Evolutionary conservation across 1,140 invertebrate species (phyloP), one percentile per base, ranked within the genome.

Genomic region (Diprion similis): DNA sequence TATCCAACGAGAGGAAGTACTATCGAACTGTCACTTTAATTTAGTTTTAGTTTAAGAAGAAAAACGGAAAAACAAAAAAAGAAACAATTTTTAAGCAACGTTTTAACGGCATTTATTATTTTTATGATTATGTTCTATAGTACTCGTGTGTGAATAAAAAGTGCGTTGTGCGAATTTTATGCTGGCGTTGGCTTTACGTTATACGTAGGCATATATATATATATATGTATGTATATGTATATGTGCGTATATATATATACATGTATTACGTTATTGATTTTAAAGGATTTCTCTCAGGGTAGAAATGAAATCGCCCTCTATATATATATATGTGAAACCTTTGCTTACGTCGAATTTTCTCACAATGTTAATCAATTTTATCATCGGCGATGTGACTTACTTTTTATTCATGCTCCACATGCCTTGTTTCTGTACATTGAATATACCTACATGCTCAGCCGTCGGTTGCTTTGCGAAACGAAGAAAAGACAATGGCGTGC

Each of bases 81-180:
- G 19, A 68, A 17, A 68, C 13, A 19, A 68, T 17, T 17, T 68
- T 68, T 13, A 13, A 19, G 4, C 66, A 19, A 68, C 66, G 18
- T 45, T 68, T 68, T 68, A 68, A 68, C 66, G 66, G 6, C 66
- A 68, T 68, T 68, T 68, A 68, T 68, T 68, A 68, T 45, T 45
- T 45, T 68, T 68, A 68, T 68, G 15, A 68, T 19, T 68, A 19
- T n/a, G 18, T 45, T 68, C 17, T 13, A 68, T 45, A 68, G 10
- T 68, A 19, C 10, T 68, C 51, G n/a, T 17, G 51, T 59, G 51
- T 59, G 51, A 59, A 59, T 59, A 59, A 59, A 15, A 59, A 59
- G 51, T 59, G 51, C 51, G 51, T 59, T 59, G 51, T 37, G 24
- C 24, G 24, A 6, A 37, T 13, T 11, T 59, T 59, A 59, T 59